These are phyloP conservation scores for Anoplius nigerrimus DNA, from an alignment of 2,888 invertebrate species.

Conservation along the genomic window DNA sequence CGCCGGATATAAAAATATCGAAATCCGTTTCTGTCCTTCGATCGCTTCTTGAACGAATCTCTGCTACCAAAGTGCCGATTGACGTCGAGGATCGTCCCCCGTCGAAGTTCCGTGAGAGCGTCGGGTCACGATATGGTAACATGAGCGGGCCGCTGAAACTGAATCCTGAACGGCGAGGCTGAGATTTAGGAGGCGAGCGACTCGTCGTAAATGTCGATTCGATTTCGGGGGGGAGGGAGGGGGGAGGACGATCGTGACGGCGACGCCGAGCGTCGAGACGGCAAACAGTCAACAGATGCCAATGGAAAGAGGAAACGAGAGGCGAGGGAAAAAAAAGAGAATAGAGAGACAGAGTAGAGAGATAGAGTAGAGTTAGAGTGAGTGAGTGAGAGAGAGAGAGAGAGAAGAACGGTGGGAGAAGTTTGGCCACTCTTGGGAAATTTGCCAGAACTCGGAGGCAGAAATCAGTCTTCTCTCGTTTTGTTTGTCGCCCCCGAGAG, in stretches of 20 bases:
- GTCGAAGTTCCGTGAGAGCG: no score
- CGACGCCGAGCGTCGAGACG: neutral
- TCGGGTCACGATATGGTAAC: no score
- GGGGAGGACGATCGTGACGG: slow-evolving; percentile 3
- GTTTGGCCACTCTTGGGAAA: slow-evolving; percentile 51
- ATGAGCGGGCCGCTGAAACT: slow-evolving; percentile 48
- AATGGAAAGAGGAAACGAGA: neutral
- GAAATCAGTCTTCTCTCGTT: slow-evolving; percentile 49
- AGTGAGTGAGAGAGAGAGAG: neutral
- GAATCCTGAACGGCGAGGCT: slow-evolving; percentile 52
- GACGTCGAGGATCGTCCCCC: no score
- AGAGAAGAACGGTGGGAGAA: slow-evolving; percentile 28
- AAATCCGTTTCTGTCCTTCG: no score
- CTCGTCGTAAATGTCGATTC: slow-evolving; percentile 56
- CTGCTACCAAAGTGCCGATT: no score
- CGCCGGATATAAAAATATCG: slow-evolving; percentile 72
- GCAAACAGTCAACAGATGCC: no score
- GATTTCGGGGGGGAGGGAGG: slow-evolving; percentile 55
- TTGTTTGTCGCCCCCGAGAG: slow-evolving; percentile 49
- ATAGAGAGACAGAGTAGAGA: no score
- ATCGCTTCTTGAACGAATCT: no score
- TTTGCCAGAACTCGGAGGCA: slow-evolving; percentile 52
- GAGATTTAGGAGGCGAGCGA: slow-evolving; percentile 42
- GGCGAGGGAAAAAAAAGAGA: no score
- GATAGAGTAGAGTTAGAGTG: no score